Percentiles rank a stretch among this genome's conserved stretches.
These are phyloP conservation scores for Tyto alba DNA, from an alignment of 2,113 vertebrate genomes.

Conservation along the genomic window DNA sequence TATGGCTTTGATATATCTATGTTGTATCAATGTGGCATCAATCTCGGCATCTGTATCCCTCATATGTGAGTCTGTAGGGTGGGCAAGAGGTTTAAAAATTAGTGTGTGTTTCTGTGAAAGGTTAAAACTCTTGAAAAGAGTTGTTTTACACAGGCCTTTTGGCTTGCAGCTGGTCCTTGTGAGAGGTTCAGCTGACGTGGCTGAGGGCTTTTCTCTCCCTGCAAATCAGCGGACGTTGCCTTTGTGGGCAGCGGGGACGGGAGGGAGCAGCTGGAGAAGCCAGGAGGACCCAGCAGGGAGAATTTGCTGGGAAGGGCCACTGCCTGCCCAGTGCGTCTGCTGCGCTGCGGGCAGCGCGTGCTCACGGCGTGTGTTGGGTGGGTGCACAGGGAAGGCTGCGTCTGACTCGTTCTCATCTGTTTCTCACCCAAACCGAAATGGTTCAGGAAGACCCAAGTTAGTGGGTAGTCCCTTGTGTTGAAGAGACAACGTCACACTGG, in stretches of 20 bases:
- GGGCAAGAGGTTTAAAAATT: neutral
- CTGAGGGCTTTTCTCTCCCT: neutral
- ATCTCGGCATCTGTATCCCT: neutral
- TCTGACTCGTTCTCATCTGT: neutral
- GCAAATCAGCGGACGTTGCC: accelerated
- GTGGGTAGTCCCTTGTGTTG: neutral
- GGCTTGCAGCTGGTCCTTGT: neutral
- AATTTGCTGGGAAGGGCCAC: neutral
- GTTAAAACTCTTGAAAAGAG: neutral
- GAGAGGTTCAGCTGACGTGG: accelerated
- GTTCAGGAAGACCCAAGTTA: neutral
- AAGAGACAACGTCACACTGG: neutral
- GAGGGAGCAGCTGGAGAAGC: neutral
- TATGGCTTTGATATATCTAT: neutral
- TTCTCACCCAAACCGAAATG: neutral
- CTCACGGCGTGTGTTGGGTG: neutral
- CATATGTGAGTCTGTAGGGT: neutral
- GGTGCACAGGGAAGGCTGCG: neutral
- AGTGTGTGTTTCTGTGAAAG: neutral
- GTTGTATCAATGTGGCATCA: neutral
- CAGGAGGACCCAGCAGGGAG: neutral
- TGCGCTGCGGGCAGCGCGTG: no score
- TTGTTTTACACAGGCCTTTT: neutral
- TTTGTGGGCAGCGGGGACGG: neutral
- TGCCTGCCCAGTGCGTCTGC: neutral